A percentile compares a stretch with the other conserved stretches of the same genome.
Conservation (phyloP, 1,140 invertebrate species). For the Physella acuta region DNA sequence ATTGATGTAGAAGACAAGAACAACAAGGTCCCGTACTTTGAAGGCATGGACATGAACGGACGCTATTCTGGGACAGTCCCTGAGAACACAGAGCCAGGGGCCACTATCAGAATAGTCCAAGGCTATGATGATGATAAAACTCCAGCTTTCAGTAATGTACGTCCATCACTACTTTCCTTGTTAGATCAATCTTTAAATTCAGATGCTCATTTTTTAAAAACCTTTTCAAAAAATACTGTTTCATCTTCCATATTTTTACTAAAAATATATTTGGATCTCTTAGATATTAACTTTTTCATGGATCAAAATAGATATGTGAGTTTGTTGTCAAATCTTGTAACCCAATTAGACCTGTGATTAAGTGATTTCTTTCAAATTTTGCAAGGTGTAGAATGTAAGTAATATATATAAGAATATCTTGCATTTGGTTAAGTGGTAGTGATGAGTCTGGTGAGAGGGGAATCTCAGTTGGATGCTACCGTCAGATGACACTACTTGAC, state of each 20-base stretch:
- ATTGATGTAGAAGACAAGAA: constrained; percentile 45
- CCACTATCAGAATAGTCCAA: constrained; percentile 40
- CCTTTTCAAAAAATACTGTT: no score
- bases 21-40: constrained; percentile 46
- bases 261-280: not conserved
- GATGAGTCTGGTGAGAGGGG: no score
- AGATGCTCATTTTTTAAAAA: no score
- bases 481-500: no score
- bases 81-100: constrained; percentile 38
- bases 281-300: not conserved
- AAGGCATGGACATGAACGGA: constrained; percentile 37
- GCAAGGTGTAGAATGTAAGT: no score
- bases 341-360: no score
- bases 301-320: not conserved
- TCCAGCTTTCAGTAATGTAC: constrained; percentile 15
- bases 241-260: not conserved
- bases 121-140: constrained; percentile 40
- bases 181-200: no score
- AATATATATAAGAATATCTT: no score
- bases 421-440: no score
- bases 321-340: no score
- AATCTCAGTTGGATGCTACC: no score
- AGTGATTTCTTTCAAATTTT: no score
- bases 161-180: not conserved
- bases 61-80: constrained; percentile 43